Base-by-base conservation (phyloP, 2,797 vertebrate species). In the Eospalax fontanierii region DNA sequence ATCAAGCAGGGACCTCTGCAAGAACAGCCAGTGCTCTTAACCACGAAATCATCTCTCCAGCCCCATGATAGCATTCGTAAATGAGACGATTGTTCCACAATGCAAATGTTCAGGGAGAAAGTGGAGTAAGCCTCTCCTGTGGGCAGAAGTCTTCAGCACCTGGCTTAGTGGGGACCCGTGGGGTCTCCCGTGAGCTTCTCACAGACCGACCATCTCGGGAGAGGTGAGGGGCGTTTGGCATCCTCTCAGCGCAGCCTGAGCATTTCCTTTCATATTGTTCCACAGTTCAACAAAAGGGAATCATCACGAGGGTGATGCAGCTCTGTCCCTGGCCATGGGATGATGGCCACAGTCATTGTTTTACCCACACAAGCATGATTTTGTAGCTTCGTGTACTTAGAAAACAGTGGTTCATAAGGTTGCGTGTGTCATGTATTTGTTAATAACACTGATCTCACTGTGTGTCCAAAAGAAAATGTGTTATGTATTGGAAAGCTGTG, bases 261-360 rank as follows among this genome's bases (percentile, higher is more conserved):
- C 80, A 82, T 87, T 93, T 88, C 89, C 85, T 95, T 92, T 95
- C 96, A 85, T 93, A 93, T 1, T 85, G 63, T 81, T 93, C 76
- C 86, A 94, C 85, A 79, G 79, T 70, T 40, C 10, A 26, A 95
- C 57, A 57, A 89, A 76, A 38, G 63, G 46, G 40, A 75, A 28
- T 84, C 68, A 78, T 95, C 94, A 80, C 93, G 54, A 91, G 91
- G 82, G 59, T 63, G 50, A 82, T 86, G 43, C 89, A 93, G 84
- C 78, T 78, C 57, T 81, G n/a, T 68, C 85, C 80, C 33, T 33
- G 26, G 90, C 89, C 33, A 83, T 93, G 79, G 92, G 43, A 89
- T 86, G 84, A 57, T 80, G 40, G 24, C 71, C n/a, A n/a, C n/a
- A n/a, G 68, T 63, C 18, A 68, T 46, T 68, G 68, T 82, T 91